Conservation (phyloP, 2,888 invertebrate species). For the Phyllotreta striolata region DNA sequence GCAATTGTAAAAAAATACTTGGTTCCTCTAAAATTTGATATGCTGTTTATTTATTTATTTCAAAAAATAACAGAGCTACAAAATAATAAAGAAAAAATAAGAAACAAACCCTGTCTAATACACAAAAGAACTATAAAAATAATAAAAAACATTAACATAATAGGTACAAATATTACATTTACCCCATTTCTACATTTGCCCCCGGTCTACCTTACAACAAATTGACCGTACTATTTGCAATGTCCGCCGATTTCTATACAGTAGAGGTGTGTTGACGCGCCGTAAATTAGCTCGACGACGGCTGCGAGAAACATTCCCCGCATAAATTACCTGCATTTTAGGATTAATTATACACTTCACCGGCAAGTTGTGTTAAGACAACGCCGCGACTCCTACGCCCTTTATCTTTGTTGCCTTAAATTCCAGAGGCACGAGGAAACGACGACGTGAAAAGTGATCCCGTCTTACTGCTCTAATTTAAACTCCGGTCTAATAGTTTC, state of each 20-base stretch:
- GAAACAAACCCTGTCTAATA: too few relatives aligned
- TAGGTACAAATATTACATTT: conserved; percentile 5
- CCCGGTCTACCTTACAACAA: conserved; percentile 6
- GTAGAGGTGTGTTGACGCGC: conserved; percentile 58
- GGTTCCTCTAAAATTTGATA: too few relatives aligned
- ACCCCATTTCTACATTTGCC: too few relatives aligned
- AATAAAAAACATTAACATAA: too few relatives aligned
- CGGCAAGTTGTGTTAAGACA: conserved; percentile 55
- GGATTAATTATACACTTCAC: conserved; percentile 63
- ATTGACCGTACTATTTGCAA: too few relatives aligned
- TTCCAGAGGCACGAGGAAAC: conserved; percentile 15
- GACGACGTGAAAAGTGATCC: conserved; percentile 18
- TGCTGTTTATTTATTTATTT: too few relatives aligned
- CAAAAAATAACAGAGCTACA: too few relatives aligned
- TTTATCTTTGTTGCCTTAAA: conserved; percentile 32
- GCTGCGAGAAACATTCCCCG: conserved; percentile 62
- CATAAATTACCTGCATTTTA: conserved; percentile 64
- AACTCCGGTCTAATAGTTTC: conserved; percentile 9
- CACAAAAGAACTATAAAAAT: too few relatives aligned
- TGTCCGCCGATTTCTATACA: conserved; percentile 49
- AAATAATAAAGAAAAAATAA: too few relatives aligned
- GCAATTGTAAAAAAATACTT: too few relatives aligned
- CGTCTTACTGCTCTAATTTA: conserved; percentile 13
- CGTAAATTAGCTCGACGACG: conserved; percentile 62
- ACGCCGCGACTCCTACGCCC: conserved; percentile 33